phyloP scores from a whole-genome alignment of 2,888 invertebrate species.

The Heterodera filipjevi region DNA sequence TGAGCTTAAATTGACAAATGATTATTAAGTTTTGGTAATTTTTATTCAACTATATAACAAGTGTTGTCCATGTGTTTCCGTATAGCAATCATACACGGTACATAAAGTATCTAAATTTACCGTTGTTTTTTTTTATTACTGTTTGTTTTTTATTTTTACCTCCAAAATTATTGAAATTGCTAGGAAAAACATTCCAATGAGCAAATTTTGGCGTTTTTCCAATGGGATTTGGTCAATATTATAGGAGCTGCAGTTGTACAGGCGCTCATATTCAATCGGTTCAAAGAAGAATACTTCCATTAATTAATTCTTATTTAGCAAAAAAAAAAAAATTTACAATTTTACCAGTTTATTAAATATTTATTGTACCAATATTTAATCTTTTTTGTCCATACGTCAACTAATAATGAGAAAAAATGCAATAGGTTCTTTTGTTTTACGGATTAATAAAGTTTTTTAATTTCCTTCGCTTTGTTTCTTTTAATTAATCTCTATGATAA shows the following conservation, averaged over 20 bases:
- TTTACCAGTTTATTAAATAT: too few species aligned
- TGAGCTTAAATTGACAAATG: too few species aligned
- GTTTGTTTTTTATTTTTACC: conserved; percentile 19
- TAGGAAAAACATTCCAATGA: conserved; percentile 17
- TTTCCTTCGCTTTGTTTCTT: too few species aligned
- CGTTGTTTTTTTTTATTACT: background rate
- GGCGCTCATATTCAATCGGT: conserved; percentile 16
- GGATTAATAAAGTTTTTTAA: too few species aligned
- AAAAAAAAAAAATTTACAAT: too few species aligned
- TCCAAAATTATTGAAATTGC: conserved; percentile 27
- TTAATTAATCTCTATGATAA: too few species aligned
- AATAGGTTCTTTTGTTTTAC: too few species aligned
- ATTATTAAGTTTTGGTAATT: too few species aligned
- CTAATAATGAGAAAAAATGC: too few species aligned
- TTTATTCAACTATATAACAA: conserved; percentile 38
- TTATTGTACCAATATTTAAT: too few species aligned
- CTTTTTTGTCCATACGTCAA: too few species aligned
- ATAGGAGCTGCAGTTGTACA: conserved; percentile 32
- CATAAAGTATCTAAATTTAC: conserved; percentile 6
- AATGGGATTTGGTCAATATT: conserved; percentile 31
- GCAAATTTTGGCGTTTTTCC: conserved; percentile 29
- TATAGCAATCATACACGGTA: conserved; percentile 24
- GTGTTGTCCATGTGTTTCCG: conserved; percentile 28
- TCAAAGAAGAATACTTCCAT: conserved; percentile 33
- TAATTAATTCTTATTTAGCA: background rate